These are phyloP conservation scores for Ceratina australensis DNA, from an alignment of 1,140 invertebrate genomes.

Conservation along the genomic window DNA sequence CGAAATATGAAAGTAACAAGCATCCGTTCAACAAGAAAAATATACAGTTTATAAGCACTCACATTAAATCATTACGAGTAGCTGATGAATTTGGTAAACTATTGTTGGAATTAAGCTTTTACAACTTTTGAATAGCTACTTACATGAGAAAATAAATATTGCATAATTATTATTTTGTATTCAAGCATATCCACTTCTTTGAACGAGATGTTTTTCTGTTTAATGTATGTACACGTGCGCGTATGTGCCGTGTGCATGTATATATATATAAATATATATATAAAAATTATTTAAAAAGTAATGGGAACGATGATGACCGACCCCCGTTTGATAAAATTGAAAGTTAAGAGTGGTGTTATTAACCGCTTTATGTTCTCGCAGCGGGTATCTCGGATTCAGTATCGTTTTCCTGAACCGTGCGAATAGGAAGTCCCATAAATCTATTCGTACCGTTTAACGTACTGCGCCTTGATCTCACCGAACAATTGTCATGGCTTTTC, in stretches of 20 bases:
- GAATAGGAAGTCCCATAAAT: slow-evolving; percentile 91
- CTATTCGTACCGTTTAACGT: slow-evolving; percentile 73
- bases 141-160: background rate
- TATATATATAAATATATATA: background rate
- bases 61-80: background rate
- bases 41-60: background rate
- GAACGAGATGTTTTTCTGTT: background rate
- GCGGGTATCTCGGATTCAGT: slow-evolving; percentile 21
- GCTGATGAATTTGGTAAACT: too few relatives aligned
- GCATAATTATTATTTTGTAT: slow-evolving; percentile 5
- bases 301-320: background rate
- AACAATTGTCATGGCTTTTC: slow-evolving; percentile 69
- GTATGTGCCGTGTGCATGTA: too few relatives aligned
- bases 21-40: slow-evolving; percentile 6
- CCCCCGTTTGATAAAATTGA: slow-evolving; percentile 1
- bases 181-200: too few relatives aligned
- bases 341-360: background rate
- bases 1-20: background rate
- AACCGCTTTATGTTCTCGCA: slow-evolving; percentile 17
- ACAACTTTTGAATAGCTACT: background rate
- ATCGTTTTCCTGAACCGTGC: slow-evolving; percentile 67
- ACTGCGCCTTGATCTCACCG: slow-evolving; percentile 57
- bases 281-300: slow-evolving; percentile 1
- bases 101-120: background rate
- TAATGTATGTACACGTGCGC: background rate